Conservation (phyloP, 2,113 vertebrate species). For the Phoenicopterus ruber region DNA sequence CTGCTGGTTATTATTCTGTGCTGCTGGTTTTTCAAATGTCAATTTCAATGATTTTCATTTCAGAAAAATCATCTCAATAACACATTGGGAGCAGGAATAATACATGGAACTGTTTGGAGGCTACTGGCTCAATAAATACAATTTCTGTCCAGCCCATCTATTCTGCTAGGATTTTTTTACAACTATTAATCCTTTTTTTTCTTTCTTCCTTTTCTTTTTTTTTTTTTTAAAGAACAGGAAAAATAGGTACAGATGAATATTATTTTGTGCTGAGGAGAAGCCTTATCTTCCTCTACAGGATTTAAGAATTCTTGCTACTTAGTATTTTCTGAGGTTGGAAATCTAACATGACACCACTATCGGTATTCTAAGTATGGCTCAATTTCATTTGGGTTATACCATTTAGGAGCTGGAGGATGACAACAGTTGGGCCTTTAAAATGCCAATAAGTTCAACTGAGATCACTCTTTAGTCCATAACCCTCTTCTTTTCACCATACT, state of each 20-base stretch:
- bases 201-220: neutral
- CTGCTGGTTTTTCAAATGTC: neutral
- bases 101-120: neutral
- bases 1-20: slow-evolving; percentile 9
- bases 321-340: neutral
- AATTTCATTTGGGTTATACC: neutral
- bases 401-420: neutral
- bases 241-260: neutral
- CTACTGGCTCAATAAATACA: neutral
- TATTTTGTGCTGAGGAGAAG: neutral
- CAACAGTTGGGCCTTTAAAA: neutral
- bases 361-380: neutral
- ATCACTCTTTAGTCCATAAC: neutral
- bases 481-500: neutral
- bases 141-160: neutral
- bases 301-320: neutral
- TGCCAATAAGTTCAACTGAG: neutral
- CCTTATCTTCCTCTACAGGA: neutral
- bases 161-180: neutral
- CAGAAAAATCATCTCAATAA: neutral
- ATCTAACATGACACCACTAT: neutral
- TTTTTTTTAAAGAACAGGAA: neutral
- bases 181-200: neutral
- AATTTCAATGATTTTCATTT: slow-evolving; percentile 24
- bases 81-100: neutral